Evolutionary conservation across 2,113 vertebrate genomes (phyloP).

Genomic region (Pseudopipra pipra): DNA sequence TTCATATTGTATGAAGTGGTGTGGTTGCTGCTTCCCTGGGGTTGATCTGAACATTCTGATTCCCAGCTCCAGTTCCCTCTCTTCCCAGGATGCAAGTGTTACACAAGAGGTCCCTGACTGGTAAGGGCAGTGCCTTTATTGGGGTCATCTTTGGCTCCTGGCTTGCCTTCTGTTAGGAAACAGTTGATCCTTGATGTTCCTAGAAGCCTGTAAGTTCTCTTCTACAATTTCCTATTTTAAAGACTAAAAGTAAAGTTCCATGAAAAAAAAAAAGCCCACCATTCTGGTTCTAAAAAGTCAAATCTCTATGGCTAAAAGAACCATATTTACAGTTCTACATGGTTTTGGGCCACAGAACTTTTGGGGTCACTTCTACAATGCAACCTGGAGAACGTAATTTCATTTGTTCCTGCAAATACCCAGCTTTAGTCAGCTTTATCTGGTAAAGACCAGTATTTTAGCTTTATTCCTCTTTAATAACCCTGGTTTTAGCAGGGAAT

Average conservation of each 20-base stretch:
- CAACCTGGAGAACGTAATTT: background rate
- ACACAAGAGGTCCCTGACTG: background rate
- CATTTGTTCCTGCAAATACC: background rate
- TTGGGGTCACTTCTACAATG: background rate
- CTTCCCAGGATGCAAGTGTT: background rate
- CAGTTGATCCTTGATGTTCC: background rate
- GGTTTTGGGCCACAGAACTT: background rate
- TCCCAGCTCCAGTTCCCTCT: background rate
- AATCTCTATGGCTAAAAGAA: background rate
- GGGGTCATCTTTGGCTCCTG: background rate
- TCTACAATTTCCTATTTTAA: background rate
- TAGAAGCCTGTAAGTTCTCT: background rate
- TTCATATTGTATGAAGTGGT: background rate
- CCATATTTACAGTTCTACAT: background rate
- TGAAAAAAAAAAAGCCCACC: background rate
- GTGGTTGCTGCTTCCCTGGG: background rate
- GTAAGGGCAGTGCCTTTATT: background rate
- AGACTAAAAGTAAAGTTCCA: background rate
- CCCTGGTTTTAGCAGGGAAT: background rate
- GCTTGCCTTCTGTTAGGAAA: background rate
- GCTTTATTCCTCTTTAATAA: background rate
- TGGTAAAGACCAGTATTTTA: background rate
- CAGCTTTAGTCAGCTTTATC: background rate
- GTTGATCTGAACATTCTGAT: background rate
- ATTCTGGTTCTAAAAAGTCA: background rate